A percentile compares a stretch with the other conserved stretches of the same genome.
phyloP scores from a whole-genome alignment of 1,140 invertebrate species.

The Hylyphantes graminicola region DNA sequence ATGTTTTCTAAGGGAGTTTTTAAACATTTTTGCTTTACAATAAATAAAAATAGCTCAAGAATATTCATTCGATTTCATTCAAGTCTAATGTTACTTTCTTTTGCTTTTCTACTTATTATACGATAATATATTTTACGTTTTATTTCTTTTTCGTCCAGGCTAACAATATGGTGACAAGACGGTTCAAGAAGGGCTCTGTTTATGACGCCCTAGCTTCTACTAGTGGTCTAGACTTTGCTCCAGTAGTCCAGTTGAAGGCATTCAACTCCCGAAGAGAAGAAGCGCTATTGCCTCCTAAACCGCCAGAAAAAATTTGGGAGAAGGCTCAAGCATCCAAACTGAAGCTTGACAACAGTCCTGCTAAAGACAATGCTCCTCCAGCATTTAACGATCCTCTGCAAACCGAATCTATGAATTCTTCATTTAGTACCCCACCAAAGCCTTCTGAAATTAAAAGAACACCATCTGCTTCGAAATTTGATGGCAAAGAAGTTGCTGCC shows the following conservation, averaged over 20 bases:
- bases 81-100: no score
- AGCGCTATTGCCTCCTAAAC: slow-evolving; percentile 17
- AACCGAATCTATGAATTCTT: neutral
- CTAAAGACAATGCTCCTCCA: neutral
- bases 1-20: no score
- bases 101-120: neutral
- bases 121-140: neutral
- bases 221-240: slow-evolving; percentile 62
- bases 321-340: neutral
- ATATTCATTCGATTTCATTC: no score
- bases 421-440: neutral
- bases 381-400: slow-evolving; percentile 4
- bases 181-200: slow-evolving; percentile 62
- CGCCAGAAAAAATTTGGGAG: slow-evolving; percentile 33
- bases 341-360: slow-evolving; percentile 11
- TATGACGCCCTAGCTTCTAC: slow-evolving; percentile 62
- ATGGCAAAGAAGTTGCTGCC: slow-evolving; percentile 10
- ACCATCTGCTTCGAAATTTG: neutral
- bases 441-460: neutral
- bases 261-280: slow-evolving; percentile 44
- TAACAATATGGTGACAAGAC: slow-evolving; percentile 67
- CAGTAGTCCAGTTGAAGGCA: slow-evolving; percentile 58
- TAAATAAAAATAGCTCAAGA: no score
- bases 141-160: slow-evolving; percentile 46
- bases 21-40: no score